Conservation (phyloP, 92 coral and sea anemone species). For the Zoanthus sansibaricus region DNA sequence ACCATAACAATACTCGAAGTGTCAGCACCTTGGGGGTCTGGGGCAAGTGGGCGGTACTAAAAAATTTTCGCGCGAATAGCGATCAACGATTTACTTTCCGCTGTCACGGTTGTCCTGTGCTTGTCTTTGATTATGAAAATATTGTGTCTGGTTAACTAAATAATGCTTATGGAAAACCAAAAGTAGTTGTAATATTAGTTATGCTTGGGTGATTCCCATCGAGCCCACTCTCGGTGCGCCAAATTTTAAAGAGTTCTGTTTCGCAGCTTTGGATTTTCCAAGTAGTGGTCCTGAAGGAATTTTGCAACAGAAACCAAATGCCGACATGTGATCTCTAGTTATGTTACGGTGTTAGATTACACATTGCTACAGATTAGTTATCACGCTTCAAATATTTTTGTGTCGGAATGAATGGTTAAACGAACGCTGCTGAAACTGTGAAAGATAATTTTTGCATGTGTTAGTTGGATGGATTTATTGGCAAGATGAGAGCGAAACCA, state of each 20-base stretch:
- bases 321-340: slow-evolving; percentile 20
- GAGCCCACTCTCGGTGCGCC: slow-evolving; percentile 44
- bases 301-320: background rate
- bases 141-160: slow-evolving; percentile 35
- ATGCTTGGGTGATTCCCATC: slow-evolving; percentile 52
- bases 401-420: slow-evolving; percentile 40
- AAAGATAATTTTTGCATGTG: slow-evolving; percentile 15
- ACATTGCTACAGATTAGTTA: slow-evolving; percentile 8
- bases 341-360: slow-evolving; percentile 32
- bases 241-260: slow-evolving; percentile 54
- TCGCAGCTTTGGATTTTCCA: slow-evolving; percentile 14
- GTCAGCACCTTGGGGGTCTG: background rate
- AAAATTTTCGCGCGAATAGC: slow-evolving; percentile 35
- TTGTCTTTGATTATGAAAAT: slow-evolving; percentile 16
- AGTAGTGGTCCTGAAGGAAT: background rate
- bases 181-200: slow-evolving; percentile 31
- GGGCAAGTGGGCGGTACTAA: slow-evolving; percentile 37
- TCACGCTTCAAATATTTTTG: slow-evolving; percentile 15
- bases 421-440: slow-evolving; percentile 30
- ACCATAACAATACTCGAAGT: background rate
- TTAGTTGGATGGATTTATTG: slow-evolving; percentile 1
- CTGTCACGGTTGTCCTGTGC: slow-evolving; percentile 8
- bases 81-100: slow-evolving; percentile 1
- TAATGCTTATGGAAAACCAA: slow-evolving; percentile 22
- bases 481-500: slow-evolving; percentile 58